These are phyloP conservation scores for Catagonus wagneri DNA, from an alignment of 2,113 vertebrate species.

Conservation along the genomic window DNA sequence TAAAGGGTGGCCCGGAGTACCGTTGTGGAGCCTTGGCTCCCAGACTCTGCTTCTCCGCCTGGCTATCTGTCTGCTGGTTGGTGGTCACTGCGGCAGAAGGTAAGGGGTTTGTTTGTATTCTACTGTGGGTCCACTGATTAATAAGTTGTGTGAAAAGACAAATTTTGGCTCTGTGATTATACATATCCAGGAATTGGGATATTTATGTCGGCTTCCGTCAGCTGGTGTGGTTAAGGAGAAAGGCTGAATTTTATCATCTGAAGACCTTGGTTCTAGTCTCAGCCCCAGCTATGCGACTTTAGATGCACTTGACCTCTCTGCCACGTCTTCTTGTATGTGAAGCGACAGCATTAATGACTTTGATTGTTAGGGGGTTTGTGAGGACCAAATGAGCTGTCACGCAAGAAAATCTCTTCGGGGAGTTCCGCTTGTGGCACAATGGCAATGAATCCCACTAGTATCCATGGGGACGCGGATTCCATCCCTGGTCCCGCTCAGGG, in stretches of 20 bases:
- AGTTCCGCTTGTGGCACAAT: too few relatives aligned
- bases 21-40: slow-evolving; percentile 62
- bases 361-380: too few relatives aligned
- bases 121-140: background rate
- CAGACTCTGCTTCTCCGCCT: background rate
- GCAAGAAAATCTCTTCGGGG: background rate
- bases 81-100: slow-evolving; percentile 66
- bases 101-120: slow-evolving; percentile 67
- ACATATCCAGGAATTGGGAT: background rate
- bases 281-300: background rate
- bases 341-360: background rate
- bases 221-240: background rate
- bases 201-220: background rate
- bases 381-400: background rate
- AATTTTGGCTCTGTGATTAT: background rate
- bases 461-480: too few relatives aligned
- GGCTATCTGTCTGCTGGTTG: slow-evolving; percentile 63
- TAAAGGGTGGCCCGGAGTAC: background rate
- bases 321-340: background rate
- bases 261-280: background rate
- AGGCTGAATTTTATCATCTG: background rate
- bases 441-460: too few relatives aligned
- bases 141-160: background rate
- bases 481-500: too few relatives aligned
- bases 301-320: background rate